Evolutionary conservation across 2,888 invertebrate genomes (phyloP).

Genomic region (Hypomecis punctinalis): DNA sequence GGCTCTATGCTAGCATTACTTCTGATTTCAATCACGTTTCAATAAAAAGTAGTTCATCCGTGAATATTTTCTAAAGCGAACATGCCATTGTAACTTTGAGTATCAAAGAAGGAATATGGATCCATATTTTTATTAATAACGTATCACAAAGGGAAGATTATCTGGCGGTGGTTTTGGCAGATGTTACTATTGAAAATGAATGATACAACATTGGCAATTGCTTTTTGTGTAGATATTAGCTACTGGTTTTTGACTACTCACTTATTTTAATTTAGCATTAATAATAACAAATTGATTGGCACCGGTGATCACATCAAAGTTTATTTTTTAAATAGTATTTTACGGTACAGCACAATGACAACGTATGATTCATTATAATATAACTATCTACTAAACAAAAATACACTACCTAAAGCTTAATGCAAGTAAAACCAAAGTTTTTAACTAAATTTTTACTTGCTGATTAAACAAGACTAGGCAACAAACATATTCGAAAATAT

Average conservation of each 20-base stretch:
- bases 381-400: too few relatives aligned
- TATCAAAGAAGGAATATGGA: conserved; percentile 76
- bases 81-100: conserved; percentile 74
- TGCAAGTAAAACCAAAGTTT: too few relatives aligned
- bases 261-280: conserved; percentile 13
- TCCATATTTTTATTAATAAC: conserved; percentile 84
- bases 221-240: conserved; percentile 20
- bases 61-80: conserved; percentile 73
- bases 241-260: conserved; percentile 24
- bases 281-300: not conserved
- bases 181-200: conserved; percentile 60
- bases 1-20: conserved; percentile 34
- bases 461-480: too few relatives aligned
- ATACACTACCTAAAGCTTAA: too few relatives aligned
- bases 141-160: conserved; percentile 80
- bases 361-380: too few relatives aligned
- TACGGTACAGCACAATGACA: too few relatives aligned
- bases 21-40: conserved; percentile 62
- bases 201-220: conserved; percentile 32
- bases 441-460: too few relatives aligned
- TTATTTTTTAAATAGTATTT: too few relatives aligned
- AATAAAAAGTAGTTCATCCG: conserved; percentile 73
- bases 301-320: too few relatives aligned
- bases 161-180: conserved; percentile 76
- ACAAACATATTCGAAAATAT: too few relatives aligned